Evolutionary conservation across 2,888 invertebrate genomes (phyloP).

Genomic region (Apoda limacodes): DNA sequence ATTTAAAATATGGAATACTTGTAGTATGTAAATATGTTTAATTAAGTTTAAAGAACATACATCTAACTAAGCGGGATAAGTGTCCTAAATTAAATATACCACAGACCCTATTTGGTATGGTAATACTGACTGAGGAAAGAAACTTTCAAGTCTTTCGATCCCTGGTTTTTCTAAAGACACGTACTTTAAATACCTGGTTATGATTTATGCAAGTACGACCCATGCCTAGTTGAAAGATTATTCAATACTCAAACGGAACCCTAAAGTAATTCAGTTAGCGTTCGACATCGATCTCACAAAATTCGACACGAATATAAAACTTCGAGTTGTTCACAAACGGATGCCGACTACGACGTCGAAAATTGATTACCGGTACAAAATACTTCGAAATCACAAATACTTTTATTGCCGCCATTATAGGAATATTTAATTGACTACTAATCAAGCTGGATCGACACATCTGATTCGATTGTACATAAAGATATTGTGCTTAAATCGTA

Average conservation of each 20-base stretch:
- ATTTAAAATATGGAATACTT: too few relatives aligned
- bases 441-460: constrained; percentile 28
- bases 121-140: too few relatives aligned
- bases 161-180: not conserved
- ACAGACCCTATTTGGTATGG: too few relatives aligned
- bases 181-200: not conserved
- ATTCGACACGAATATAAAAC: constrained; percentile 67
- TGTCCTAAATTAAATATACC: too few relatives aligned
- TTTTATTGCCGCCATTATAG: constrained; percentile 63
- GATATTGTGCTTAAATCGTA: too few relatives aligned
- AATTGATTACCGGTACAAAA: constrained; percentile 69
- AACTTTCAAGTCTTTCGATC: too few relatives aligned
- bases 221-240: constrained; percentile 1
- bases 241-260: constrained; percentile 8
- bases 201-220: not conserved
- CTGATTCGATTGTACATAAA: not conserved
- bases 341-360: constrained; percentile 60
- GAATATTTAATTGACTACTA: constrained; percentile 63
- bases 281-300: constrained; percentile 49
- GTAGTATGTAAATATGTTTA: too few relatives aligned
- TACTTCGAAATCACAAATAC: constrained; percentile 61
- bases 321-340: constrained; percentile 56
- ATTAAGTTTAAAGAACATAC: too few relatives aligned
- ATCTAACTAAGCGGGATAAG: too few relatives aligned
- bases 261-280: constrained; percentile 19